phyloP scores from a whole-genome alignment of 1,140 invertebrate species.

The Cydia strobilella region DNA sequence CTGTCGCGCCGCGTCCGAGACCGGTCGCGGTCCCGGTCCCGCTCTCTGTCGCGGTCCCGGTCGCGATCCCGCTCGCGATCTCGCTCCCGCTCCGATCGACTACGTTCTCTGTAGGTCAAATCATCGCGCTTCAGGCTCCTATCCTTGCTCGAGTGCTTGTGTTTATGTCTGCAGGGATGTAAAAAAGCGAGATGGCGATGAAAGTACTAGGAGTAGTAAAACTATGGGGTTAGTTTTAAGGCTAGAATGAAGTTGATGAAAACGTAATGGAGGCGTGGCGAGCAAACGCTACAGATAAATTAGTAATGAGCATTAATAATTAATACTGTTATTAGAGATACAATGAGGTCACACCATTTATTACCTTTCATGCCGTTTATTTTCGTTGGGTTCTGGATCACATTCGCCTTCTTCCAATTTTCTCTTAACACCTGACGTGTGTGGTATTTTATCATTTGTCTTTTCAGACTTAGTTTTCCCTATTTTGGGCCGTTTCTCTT shows the following conservation, averaged over 20 bases:
- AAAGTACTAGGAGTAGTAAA: constrained; percentile 47
- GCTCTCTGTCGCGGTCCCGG: constrained; percentile 68
- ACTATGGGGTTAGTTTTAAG: not conserved
- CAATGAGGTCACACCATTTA: constrained; percentile 18
- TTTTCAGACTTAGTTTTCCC: constrained; percentile 64
- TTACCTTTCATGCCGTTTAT: constrained; percentile 77
- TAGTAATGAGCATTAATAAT: constrained; percentile 1
- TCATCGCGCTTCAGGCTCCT: constrained; percentile 73
- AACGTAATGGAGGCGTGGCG: constrained; percentile 37
- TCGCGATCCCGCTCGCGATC: constrained; percentile 61
- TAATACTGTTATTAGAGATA: constrained; percentile 29
- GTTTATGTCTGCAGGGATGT: constrained; percentile 74
- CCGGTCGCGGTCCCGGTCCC: constrained; percentile 60
- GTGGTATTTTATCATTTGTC: constrained; percentile 62
- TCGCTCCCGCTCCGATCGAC: constrained; percentile 66
- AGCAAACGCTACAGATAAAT: constrained; percentile 31
- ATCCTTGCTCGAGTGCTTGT: constrained; percentile 74
- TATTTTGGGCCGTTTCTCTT: constrained; percentile 64
- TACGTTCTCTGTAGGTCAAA: constrained; percentile 76
- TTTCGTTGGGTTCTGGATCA: constrained; percentile 73
- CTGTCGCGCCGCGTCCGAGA: constrained; percentile 72
- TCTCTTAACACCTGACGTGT: constrained; percentile 70
- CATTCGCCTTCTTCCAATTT: constrained; percentile 80
- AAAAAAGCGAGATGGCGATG: constrained; percentile 70
- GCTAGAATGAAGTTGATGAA: constrained; percentile 40